phyloP scores from a whole-genome alignment of 2,797 vertebrate species.

The Taenioides sp. region DNA sequence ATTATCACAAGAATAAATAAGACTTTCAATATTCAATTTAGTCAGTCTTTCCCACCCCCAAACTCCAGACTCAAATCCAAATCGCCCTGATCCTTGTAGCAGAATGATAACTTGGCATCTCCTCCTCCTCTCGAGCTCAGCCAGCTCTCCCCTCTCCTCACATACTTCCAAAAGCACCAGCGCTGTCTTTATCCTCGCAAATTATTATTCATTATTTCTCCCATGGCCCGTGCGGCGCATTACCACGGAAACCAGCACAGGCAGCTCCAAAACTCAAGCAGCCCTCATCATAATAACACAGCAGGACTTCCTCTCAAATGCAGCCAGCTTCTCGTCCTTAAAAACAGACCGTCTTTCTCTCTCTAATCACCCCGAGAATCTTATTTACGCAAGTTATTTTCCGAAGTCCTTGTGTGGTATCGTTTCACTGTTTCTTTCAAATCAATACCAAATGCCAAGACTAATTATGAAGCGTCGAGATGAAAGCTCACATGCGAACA shows the following conservation, averaged over 20 bases:
- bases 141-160: conserved; percentile 15
- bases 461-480: conserved; percentile 62
- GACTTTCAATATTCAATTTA: neutral
- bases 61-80: neutral
- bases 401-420: conserved; percentile 30
- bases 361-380: conserved; percentile 49
- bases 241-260: conserved; percentile 46
- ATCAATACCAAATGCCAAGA: conserved; percentile 61
- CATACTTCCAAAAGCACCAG: conserved; percentile 29
- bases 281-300: conserved; percentile 44
- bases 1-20: neutral
- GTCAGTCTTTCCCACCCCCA: neutral
- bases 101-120: conserved; percentile 34
- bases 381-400: conserved; percentile 40
- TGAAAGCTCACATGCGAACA: conserved; percentile 63
- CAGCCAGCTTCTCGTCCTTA: conserved; percentile 30
- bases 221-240: conserved; percentile 4
- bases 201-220: conserved; percentile 21
- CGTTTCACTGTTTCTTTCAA: conserved; percentile 48
- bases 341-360: conserved; percentile 23
- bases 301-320: conserved; percentile 35
- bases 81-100: neutral
- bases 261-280: conserved; percentile 45
- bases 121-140: conserved; percentile 27
- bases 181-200: conserved; percentile 14